Percentiles rank a stretch among this genome's conserved stretches.
phyloP scores from a whole-genome alignment of 2,888 invertebrate genomes.

The Acleris emargana region DNA sequence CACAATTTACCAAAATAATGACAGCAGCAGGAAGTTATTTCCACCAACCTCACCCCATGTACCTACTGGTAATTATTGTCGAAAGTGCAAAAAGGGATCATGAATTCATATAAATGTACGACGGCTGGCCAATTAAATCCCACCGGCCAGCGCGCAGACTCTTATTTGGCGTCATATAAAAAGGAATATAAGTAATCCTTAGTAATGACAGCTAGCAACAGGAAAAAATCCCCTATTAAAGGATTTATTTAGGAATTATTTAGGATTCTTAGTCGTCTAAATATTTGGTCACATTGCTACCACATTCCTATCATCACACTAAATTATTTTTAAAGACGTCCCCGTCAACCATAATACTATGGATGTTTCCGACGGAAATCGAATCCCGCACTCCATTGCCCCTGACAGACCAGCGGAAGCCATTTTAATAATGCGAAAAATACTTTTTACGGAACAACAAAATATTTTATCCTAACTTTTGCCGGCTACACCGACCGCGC shows the following conservation, averaged over 20 bases:
- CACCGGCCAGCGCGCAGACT: conserved; percentile 58
- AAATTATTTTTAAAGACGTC: background rate
- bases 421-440: conserved; percentile 19
- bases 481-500: no score
- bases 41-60: conserved; percentile 1
- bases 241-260: no score
- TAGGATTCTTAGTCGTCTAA: no score
- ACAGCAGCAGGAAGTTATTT: background rate
- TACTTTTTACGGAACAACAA: background rate
- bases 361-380: conserved; percentile 20
- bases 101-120: conserved; percentile 18
- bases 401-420: background rate
- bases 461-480: no score
- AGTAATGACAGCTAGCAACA: no score
- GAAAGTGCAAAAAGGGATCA: conserved; percentile 13
- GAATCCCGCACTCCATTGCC: background rate
- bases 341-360: background rate
- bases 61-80: no score
- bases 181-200: no score
- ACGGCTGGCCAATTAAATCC: conserved; percentile 64
- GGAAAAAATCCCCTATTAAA: no score
- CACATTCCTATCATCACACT: conserved; percentile 1
- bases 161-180: conserved; percentile 62
- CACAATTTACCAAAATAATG: background rate
- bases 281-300: no score